Evolutionary conservation across 2,113 vertebrate genomes (phyloP), one percentile per base, ranked within the genome.

Genomic region (Ceyx margarethae): DNA sequence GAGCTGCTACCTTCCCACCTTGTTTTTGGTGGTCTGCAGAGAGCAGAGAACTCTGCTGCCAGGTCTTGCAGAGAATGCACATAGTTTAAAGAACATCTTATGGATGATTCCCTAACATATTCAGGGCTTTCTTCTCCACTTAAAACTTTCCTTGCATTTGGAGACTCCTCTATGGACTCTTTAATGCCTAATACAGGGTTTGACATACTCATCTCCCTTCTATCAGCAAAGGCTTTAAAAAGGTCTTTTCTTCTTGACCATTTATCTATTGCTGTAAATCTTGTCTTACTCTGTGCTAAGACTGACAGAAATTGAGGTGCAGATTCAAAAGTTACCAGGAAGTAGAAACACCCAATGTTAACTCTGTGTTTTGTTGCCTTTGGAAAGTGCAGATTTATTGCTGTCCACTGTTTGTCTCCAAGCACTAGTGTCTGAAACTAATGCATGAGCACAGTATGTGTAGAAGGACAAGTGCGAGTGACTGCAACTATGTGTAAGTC

Each of bases 51-150:
- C 62, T 56, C 43, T 64, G 50, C 42, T 91, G 50, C n/a, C 37
- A 28, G n/a, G 10, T 43, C n/a, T 45, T 14, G 19, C 13, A 2
- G 17, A 1, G 2, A 11, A 46, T 74, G n/a, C 15, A 6, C 3
- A 5, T 29, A 19, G 6, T 19, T 60, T 56, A 53, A 67, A 74
- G 18, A 71, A n/a, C 31, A 15, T 57, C n/a, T 81, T 25, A 10
- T 28, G 21, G 26, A 11, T 71, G 16, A 19, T 72, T 67, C 29
- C 31, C 17, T 68, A 13, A 22, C 62, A 20, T 62, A 43, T 78
- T 37, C 43, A 72, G 53, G 61, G 7, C 15, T 67, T 92, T 21
- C 7, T 67, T 88, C 69, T 89, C 31, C n/a, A 40, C 43, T 33
- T 50, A 48, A 66, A 57, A 20, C 5, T 42, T 89, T 77, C 29